Evolutionary conservation across 2,888 invertebrate species (phyloP).

Genomic region (Hymenopus coronatus): DNA sequence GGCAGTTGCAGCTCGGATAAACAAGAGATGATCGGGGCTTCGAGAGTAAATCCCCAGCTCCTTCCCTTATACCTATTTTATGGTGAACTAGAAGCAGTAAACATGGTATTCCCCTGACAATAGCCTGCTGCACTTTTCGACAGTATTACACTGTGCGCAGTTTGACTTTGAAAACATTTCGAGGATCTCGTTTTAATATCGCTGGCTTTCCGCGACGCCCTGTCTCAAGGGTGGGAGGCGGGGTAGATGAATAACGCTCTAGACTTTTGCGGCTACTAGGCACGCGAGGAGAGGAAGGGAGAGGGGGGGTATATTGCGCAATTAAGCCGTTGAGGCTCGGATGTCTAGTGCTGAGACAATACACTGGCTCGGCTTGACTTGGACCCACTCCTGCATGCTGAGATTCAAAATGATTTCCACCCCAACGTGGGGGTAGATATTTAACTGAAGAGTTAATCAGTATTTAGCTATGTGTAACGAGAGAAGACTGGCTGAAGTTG

Average conservation of each 20-base stretch:
- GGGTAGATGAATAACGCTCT: not conserved
- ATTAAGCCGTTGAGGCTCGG: not conserved
- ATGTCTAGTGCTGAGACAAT: conserved; percentile 6
- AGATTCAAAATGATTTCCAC: not conserved
- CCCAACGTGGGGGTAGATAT: not conserved
- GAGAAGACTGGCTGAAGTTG: not conserved
- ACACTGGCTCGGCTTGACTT: not conserved
- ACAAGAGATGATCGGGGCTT: not conserved
- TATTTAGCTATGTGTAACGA: not conserved
- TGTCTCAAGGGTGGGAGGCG: not conserved
- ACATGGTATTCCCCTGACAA: not conserved
- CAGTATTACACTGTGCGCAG: not conserved
- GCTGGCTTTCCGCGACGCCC: not conserved
- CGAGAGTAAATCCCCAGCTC: not conserved
- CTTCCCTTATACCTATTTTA: not conserved
- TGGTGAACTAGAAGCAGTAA: not conserved
- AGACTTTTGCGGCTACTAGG: not conserved
- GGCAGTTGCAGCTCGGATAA: not conserved
- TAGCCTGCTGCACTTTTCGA: not conserved
- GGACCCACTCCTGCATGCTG: not conserved
- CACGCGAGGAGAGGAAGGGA: not conserved
- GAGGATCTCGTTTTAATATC: not conserved
- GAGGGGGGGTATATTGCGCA: not conserved
- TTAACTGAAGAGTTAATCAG: not conserved
- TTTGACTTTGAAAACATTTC: not conserved